Conservation (phyloP, 2,888 invertebrate species). For the Tiphia femorata region DNA sequence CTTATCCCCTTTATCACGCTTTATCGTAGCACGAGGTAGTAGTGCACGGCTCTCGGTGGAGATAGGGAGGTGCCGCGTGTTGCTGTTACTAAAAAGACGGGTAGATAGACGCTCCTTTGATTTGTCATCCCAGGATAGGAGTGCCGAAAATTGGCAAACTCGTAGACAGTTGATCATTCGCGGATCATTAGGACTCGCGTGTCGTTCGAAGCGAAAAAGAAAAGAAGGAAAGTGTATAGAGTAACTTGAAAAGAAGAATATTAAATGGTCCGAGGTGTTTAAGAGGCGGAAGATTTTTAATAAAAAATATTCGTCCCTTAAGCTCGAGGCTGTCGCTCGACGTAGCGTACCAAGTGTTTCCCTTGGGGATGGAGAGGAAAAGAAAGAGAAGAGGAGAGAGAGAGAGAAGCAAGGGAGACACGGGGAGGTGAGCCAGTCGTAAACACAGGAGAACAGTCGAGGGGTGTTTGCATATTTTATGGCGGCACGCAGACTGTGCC, state of each 20-base stretch:
- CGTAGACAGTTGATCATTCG: no score
- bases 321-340: no score
- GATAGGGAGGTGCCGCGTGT: no score
- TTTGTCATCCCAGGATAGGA: not conserved
- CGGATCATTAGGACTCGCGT: no score
- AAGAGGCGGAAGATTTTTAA: no score
- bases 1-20: slow-evolving; percentile 44
- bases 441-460: slow-evolving; percentile 33
- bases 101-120: not conserved
- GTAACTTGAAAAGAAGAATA: no score
- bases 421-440: slow-evolving; percentile 12
- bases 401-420: not conserved
- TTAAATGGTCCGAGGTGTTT: no score
- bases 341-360: no score
- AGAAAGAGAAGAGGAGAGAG: not conserved
- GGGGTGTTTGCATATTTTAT: slow-evolving; percentile 49
- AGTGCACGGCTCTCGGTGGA: not conserved
- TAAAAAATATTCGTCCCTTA: no score
- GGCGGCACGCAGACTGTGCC: slow-evolving; percentile 28
- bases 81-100: no score
- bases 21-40: slow-evolving; percentile 33
- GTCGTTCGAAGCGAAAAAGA: not conserved
- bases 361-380: not conserved
- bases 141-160: not conserved
- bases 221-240: not conserved